Base-by-base conservation (phyloP, 23 tunicate genomes). In the Ascidia mentula region DNA sequence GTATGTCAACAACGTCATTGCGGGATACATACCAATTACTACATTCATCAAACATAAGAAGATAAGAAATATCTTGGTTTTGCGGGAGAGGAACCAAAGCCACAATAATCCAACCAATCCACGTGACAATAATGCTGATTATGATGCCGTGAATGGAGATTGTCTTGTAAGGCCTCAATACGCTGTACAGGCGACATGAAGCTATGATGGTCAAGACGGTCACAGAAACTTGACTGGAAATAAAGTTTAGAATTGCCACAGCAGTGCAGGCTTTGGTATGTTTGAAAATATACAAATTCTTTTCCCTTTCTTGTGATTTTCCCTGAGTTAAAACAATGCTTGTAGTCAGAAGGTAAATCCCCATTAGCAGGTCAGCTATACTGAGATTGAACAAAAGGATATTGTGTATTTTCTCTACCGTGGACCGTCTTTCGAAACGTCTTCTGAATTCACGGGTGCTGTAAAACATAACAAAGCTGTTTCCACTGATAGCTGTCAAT, bases 311-410 rank as follows among this genome's bases (percentile, higher is more conserved):
- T 1, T 32, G 12, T 13, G 61, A 35, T 22, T 36, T 37, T 18
- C 22, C 35, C 34, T 32, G 45, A 6, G 1, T 8, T 17, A 59
- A 77, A 15, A 26, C 37, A 30, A 80, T n/a, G 1, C 77, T 77
- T 4, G 17, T 31, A 1, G 60, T 12, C 1, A 36, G 32, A 12
- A 80, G 31, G 78, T 80, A 80, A 24, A 80, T 17, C 5, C 84
- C 84, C 84, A 80, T 80, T 32, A 80, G n/a, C 69, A 80, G 75
- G 31, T 80, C 84, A 18, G 84, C 59, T 17, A 80, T 12, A 20
- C 77, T 75, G 0, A 80, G 40, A 42, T 80, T 80, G 15, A 69
- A n/a, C 0, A 80, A 28, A 7, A 80, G 40, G 5, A 40, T 12
- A 22, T 30, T 37, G 75, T 80, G 84, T 3, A 80, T 31, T 31